Evolutionary conservation across 2,888 invertebrate genomes (phyloP), one percentile per base, ranked within the genome.

Genomic region (Branchinecta sandiegonensis): DNA sequence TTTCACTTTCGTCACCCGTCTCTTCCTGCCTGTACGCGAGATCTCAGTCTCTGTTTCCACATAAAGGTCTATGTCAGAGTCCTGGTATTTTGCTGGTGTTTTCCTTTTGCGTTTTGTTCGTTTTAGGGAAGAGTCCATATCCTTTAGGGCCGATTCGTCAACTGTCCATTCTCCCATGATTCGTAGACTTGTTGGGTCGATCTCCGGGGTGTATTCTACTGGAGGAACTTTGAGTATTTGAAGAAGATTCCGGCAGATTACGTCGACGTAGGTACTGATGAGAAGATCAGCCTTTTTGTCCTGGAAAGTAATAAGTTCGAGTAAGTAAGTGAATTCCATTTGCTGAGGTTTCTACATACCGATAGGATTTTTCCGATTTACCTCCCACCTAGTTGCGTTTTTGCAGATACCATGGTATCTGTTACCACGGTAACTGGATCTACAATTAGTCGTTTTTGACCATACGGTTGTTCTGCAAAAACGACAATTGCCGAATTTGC

Each of bases 281-380:
- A 89, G 82, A 70, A 96, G 78, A 78, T 94, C 89, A 46, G 94
- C 90, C 79, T 92, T 90, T 76, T 89, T 89, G 76, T 95, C 93
- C 90, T 91, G 76, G 65, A 82, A 82, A 73, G 48, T 37, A 13
- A 46, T 11, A 13, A 37, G 6, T 37, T 23, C 23, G 1, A 37
- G 6, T 37, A 37, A 37, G 37, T 37, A 37, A 37, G 5, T 37
- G 37, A 37, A 37, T 37, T 37, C 37, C 37, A 0, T 37, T 37
- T 37, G 37, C 37, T 37, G 37, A 2, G 5, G 37, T 37, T 37
- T 37, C 6, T 37, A 3, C 37, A 37, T 37, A 37, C 37, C 6
- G 37, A 37, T 5, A 5, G 37, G 37, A 37, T 37, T 37, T 23
- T 37, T 6, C 37, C 37, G 37, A 37, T 5, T 37, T 37, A 37